Conservation (phyloP, 2,113 vertebrate genomes). For the Centrocercus urophasianus region DNA sequence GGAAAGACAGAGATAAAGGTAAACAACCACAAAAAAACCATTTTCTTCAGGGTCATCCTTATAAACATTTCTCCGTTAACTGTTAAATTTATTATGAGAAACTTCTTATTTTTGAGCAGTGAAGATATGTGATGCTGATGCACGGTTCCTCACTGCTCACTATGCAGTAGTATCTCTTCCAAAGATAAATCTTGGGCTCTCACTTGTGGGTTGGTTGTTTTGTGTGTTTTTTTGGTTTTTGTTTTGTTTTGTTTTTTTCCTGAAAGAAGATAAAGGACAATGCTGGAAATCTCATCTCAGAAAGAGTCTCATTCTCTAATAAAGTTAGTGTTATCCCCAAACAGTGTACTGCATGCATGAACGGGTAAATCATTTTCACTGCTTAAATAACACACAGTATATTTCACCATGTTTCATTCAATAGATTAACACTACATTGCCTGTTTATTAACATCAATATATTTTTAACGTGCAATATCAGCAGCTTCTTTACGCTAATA, state of each 20-base stretch:
- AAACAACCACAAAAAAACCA: neutral
- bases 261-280: neutral
- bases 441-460: constrained; percentile 6
- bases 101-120: neutral
- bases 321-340: neutral
- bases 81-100: neutral
- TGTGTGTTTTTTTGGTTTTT: neutral
- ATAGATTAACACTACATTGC: neutral
- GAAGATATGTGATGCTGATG: neutral
- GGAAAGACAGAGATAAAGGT: neutral
- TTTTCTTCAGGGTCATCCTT: neutral
- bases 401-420: neutral
- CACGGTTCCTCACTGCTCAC: neutral
- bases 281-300: neutral
- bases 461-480: constrained; percentile 39
- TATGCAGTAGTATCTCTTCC: neutral
- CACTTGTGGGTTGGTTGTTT: neutral
- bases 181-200: neutral
- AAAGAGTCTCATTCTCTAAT: neutral
- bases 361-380: neutral
- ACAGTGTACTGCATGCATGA: neutral
- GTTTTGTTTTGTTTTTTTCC: neutral
- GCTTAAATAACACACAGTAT: neutral
- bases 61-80: neutral
- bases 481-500: constrained; percentile 12